Base-by-base conservation (phyloP, 2,113 vertebrate genomes). In the Megaceryle maxima region DNA sequence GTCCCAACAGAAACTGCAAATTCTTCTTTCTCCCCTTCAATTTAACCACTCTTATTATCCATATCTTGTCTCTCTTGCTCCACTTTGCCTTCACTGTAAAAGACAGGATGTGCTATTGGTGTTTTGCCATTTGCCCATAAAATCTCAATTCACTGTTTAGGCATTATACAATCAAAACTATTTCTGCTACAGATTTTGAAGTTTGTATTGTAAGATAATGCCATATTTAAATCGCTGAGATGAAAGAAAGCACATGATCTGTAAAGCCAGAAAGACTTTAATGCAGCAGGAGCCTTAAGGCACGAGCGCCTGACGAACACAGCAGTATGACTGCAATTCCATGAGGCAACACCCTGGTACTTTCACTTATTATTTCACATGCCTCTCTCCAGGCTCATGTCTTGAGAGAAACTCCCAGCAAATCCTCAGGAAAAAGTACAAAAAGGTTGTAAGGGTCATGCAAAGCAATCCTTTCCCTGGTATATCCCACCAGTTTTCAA, bases 1-100 rank as follows among this genome's bases (percentile, higher is more conserved):
- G 10, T 72, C 28, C 44, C 53, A 88, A 67, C 29, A 94, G 77
- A 89, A 95, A 83, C 53, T 39, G 87, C 77, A 96, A 95, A 96
- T 84, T 48, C 25, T 84, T 80, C 79, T 77, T 82, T 79, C 50
- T 88, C 82, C 77, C 60, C 69, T 91, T 68, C 83, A 93, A 59
- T 46, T 77, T 14, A 75, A 73, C 76, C 83, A 89, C 57, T 84
- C 48, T 62, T 46, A 17, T 31, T 72, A 70, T 76, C 25, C 62
- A 33, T 39, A 39, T 20, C 89, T 33, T 76, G 29, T 76, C 69
- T 44, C 31, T 60, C 19, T 48, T 46, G 51, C 35, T 87, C 57
- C 25, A 48, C 67, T 90, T 86, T 83, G 31, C 31, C 67, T 87
- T 85, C 73, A 33, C 35, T 75, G 9, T 28, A 70, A 44, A 20